Conservation (phyloP, 2,888 invertebrate species). For the Drosophila crucigera region DNA sequence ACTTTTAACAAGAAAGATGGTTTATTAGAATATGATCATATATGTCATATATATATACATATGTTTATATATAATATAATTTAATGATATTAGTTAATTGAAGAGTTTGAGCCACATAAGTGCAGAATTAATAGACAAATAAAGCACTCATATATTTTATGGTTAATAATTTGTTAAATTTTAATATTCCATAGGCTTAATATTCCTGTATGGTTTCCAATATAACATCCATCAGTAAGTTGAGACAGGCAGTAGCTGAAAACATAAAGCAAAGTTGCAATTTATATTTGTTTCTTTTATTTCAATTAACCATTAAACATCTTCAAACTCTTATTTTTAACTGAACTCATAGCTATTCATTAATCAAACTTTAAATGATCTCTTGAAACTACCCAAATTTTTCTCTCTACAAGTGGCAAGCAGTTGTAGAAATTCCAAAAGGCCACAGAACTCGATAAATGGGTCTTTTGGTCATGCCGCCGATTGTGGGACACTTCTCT, state of each 20-base stretch:
- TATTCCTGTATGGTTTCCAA: neutral
- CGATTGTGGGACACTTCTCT: slow-evolving; percentile 11
- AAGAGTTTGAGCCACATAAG: slow-evolving; percentile 21
- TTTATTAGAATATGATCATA: neutral
- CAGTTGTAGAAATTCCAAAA: neutral
- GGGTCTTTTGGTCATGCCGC: slow-evolving; percentile 74
- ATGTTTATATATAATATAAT: neutral
- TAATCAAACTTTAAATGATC: neutral
- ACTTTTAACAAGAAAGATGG: neutral
- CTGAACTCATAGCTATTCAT: neutral
- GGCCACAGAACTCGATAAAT: slow-evolving; percentile 11
- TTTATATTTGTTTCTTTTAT: neutral
- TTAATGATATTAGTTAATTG: neutral
- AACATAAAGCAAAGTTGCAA: neutral
- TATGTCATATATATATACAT: too few species aligned
- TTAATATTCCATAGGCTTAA: neutral
- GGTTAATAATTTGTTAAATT: neutral
- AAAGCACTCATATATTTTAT: neutral
- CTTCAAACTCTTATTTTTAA: neutral
- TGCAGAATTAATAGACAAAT: neutral
- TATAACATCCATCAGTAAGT: neutral
- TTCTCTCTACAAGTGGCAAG: neutral
- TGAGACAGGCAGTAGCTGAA: neutral
- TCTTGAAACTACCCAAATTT: neutral
- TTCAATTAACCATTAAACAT: neutral